Base-by-base conservation (phyloP, 2,797 vertebrate genomes). In the Parauchenoglanis ngamensis region DNA sequence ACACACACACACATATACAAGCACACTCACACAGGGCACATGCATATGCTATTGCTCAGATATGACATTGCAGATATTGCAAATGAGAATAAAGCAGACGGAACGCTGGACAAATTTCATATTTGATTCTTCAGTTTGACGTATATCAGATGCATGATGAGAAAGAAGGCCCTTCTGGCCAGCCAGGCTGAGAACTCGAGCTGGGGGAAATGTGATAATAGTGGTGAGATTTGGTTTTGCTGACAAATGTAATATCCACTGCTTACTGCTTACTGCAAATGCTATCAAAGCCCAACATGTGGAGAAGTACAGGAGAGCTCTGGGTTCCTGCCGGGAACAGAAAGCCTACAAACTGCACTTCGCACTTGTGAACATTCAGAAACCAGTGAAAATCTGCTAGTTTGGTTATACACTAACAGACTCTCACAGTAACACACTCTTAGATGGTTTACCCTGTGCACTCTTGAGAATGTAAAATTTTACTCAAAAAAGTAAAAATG, bases 221-320 rank as follows among this genome's bases (percentile, higher is more conserved):
- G 72, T 75, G 70, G 67, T 85, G 28, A 88, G 79, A 90, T 89
- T 87, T 59, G 79, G 79, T 86, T 88, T 79, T 80, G 87, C 85
- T 23, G 88, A 90, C 81, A 87, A 90, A 89, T 88, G 75, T 76
- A 78, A 87, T 91, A 87, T 87, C 73, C 87, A 84, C 67, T 70
- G 84, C 78, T 86, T 84, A 84, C 67, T 70, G 84, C 78, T 86
- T 84, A 83, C 85, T 85, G 87, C 86, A 87, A 91, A 91, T 86
- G 76, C 59, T 88, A 85, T 91, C 82, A 85, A 83, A 54, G 56
- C 72, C 19, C 85, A 70, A 35, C 59, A 73, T 68, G 61, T 83
- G 72, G 84, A 87, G 56, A 54, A 85, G 23, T 79, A 61, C 68
- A 23, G 8, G 25, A 54, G n/a, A 65, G 68, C 70, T 49, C 40